Evolutionary conservation across 2,113 vertebrate species (phyloP), one percentile per base, ranked within the genome.

Genomic region (Acinonyx jubatus): DNA sequence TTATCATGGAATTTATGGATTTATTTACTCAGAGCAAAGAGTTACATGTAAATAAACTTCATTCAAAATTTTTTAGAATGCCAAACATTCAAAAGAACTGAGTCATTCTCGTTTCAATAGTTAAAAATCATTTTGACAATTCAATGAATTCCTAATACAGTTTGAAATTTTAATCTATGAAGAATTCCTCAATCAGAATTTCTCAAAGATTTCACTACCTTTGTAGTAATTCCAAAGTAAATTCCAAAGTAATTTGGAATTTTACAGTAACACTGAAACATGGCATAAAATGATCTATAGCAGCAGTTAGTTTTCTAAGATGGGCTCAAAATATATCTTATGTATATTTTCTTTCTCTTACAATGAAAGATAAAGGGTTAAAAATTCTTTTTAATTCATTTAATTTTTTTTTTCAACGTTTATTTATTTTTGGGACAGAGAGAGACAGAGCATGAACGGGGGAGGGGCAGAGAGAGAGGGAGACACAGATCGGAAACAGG

Each of bases 51-150:
- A 98, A 84, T 89, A 36, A 93, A 31, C 31, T 81, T 38, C 41
- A 92, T 91, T 94, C 73, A 97, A 95, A 97, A 89, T 94, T 74
- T 91, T 85, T 95, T 95, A 69, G 33, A 95, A 94, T 57, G 48
- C 91, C 33, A 94, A 89, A 95, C 92, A 27, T 95, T 97, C 68
- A 89, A 41, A 23, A 55, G n/a, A 82, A 89, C 7, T 16, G 86
- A 93, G 82, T 74, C 65, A 78, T 96, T 63, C 45, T 94, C 74
- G 89, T 93, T 96, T 94, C 94, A 96, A 95, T 92, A 95, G 61
- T 13, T 86, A 90, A 15, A 92, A 13, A 80, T 95, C 25, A 68
- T 71, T 65, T 84, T n/a, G 50, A 73, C 69, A 73, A 73, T 97
- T 95, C 61, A 90, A 78, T 71, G 19, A 63, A 61, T 80, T 91